Evolutionary conservation across 2,113 vertebrate genomes (phyloP), one percentile per base, ranked within the genome.

Genomic region (Chamaea fasciata): DNA sequence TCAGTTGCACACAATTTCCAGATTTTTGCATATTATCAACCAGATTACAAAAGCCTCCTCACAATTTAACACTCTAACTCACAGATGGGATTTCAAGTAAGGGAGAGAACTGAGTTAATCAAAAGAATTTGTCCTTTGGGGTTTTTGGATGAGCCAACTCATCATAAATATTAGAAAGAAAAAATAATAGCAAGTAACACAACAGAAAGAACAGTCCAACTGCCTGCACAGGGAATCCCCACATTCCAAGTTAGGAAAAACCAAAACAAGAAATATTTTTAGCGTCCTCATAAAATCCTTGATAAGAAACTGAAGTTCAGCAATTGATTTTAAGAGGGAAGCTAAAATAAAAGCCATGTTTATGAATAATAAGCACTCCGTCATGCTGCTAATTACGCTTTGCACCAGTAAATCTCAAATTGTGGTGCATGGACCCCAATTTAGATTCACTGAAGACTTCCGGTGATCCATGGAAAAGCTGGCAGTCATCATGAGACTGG

Each of bases 381-480:
- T 63, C 14, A 0, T 30, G 79, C 64, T 92, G 88, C 75, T 90
- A 77, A 95, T 94, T 90, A 70, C 67, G 88, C 42, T 75, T 56
- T 71, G 75, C 87, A 86, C 83, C 92, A 95, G 75, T 78, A 73
- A 71, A 90, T 63, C 68, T 93, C 75, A 86, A 92, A 92, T 23
- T 67, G 79, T 86, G 55, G 75, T 83, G 78, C 85, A 83, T 0
- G 11, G 64, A 83, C 88, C 87, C 83, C 86, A 67, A 52, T 92
- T 84, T 89, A 94, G 52, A 78, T 88, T 86, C 46, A 50, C 55
- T 83, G 75, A 88, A 74, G 60, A 77, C 44, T 93, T 94, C 79
- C 92, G 60, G 75, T 64, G 90, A 94, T 93, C 93, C 88, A 88
- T 33, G 60, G 47, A 96, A 89, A 90, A 87, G 60, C 88, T 78